Percentiles rank a stretch among this genome's conserved stretches.
Evolutionary conservation across 1,140 invertebrate species (phyloP).

Genomic region (Chironomus tepperi): DNA sequence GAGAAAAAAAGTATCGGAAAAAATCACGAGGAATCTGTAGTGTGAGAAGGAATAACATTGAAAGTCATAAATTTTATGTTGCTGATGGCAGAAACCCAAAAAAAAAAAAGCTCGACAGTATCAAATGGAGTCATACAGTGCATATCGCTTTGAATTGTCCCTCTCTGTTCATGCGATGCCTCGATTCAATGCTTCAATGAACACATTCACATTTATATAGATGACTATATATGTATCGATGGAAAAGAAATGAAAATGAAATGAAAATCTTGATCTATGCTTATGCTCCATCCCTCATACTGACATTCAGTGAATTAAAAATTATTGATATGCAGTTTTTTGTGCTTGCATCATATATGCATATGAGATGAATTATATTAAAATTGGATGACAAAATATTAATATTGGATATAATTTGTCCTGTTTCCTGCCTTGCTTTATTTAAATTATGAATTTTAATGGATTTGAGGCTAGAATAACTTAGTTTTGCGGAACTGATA

Average conservation of each 20-base stretch:
- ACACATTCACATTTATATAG: background rate
- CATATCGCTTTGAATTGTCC: background rate
- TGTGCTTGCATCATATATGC: too few relatives aligned
- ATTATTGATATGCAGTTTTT: background rate
- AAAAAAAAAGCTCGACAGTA: conserved; percentile 1
- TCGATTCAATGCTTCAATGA: background rate
- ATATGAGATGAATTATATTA: too few relatives aligned
- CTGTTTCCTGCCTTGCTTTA: too few relatives aligned
- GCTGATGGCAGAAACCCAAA: conserved; percentile 11
- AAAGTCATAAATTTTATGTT: conserved; percentile 3
- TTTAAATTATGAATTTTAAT: too few relatives aligned
- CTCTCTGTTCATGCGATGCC: background rate
- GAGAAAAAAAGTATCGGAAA: background rate
- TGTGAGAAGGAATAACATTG: background rate
- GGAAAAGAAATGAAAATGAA: too few relatives aligned
- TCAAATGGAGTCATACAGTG: conserved; percentile 12
- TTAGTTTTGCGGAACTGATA: too few relatives aligned
- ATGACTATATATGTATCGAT: background rate
- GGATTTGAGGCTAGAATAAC: too few relatives aligned
- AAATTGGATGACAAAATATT: too few relatives aligned
- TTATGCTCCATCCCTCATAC: background rate
- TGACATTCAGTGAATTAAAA: background rate
- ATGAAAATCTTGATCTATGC: background rate
- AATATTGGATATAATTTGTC: too few relatives aligned
- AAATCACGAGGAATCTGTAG: background rate